Percentiles rank a stretch among this genome's conserved stretches.
These are phyloP conservation scores for Trichogramma evanescens DNA, from an alignment of 2,888 invertebrate species.

Conservation along the genomic window DNA sequence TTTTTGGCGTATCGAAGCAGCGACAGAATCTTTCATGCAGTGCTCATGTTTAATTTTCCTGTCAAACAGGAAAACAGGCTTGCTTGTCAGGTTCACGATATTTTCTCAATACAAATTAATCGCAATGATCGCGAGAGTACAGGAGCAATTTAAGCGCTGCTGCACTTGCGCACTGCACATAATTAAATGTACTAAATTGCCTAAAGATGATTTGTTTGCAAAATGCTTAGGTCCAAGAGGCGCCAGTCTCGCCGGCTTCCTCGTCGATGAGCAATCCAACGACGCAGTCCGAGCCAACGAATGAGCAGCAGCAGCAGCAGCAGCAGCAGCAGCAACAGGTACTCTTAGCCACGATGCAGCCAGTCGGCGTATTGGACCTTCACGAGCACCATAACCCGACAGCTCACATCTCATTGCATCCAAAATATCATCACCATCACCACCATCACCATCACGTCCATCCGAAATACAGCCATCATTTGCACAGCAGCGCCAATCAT, in stretches of 20 bases:
- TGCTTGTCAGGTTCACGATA: too few relatives aligned
- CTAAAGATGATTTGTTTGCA: not conserved
- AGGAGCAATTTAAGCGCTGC: too few relatives aligned
- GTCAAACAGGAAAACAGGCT: too few relatives aligned
- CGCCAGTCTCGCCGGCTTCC: conserved; percentile 44
- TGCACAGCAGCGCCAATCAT: conserved; percentile 35
- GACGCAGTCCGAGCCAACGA: conserved; percentile 16
- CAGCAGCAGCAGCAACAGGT: conserved; percentile 45
- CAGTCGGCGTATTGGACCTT: conserved; percentile 74
- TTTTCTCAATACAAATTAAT: not conserved
- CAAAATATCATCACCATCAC: conserved; percentile 50
- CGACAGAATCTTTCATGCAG: too few relatives aligned
- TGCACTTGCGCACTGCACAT: too few relatives aligned
- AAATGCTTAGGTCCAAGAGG: conserved; percentile 38
- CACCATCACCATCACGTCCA: conserved; percentile 50
- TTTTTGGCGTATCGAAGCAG: too few relatives aligned
- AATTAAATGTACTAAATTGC: too few relatives aligned
- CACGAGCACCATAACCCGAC: conserved; percentile 52
- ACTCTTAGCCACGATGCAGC: conserved; percentile 78
- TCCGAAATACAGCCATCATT: conserved; percentile 43
- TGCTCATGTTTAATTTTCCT: too few relatives aligned
- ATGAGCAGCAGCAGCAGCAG: conserved; percentile 33
- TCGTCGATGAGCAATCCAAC: conserved; percentile 40
- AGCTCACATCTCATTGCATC: conserved; percentile 55
- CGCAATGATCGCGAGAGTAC: not conserved